These are phyloP conservation scores for Heliocidaris erythrogramma DNA, from an alignment of 35 echinoderm and acorn worm species.

Conservation along the genomic window DNA sequence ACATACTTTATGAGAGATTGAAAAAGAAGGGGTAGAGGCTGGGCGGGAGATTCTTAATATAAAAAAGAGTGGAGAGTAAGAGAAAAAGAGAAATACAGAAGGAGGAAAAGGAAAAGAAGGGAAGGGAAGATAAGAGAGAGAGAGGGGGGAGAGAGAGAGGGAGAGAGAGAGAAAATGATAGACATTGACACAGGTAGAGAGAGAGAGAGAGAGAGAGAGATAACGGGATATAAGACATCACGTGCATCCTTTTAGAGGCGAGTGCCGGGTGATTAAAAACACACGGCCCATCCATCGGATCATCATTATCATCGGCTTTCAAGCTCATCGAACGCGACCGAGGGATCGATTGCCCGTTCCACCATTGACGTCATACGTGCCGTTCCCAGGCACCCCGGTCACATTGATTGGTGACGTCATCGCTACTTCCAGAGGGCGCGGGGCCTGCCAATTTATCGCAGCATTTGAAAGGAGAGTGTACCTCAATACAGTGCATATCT, in stretches of 20 bases:
- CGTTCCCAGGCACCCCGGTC: slow-evolving; percentile 23
- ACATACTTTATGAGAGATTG: too few relatives aligned
- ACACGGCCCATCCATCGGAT: slow-evolving; percentile 7
- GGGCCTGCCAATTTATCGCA: not conserved
- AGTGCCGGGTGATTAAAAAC: slow-evolving; percentile 31
- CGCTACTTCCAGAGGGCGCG: not conserved
- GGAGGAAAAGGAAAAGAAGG: not conserved
- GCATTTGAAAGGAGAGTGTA: not conserved
- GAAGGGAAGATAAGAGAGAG: not conserved
- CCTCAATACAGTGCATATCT: not conserved
- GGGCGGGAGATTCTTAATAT: too few relatives aligned
- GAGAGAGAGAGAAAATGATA: not conserved
- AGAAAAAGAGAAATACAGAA: too few relatives aligned
- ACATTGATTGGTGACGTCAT: slow-evolving; percentile 42
- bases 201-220: not conserved
- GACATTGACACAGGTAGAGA: not conserved
- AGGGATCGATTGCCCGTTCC: slow-evolving; percentile 13
- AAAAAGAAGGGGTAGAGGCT: too few relatives aligned
- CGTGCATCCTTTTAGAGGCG: not conserved
- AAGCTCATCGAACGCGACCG: not conserved
- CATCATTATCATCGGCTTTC: slow-evolving; percentile 42
- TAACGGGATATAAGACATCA: not conserved
- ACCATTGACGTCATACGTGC: slow-evolving; percentile 11
- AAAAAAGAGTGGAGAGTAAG: too few relatives aligned
- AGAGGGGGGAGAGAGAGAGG: not conserved